phyloP scores from a whole-genome alignment of 2,797 vertebrate species.

The Macroramphosus scolopax region DNA sequence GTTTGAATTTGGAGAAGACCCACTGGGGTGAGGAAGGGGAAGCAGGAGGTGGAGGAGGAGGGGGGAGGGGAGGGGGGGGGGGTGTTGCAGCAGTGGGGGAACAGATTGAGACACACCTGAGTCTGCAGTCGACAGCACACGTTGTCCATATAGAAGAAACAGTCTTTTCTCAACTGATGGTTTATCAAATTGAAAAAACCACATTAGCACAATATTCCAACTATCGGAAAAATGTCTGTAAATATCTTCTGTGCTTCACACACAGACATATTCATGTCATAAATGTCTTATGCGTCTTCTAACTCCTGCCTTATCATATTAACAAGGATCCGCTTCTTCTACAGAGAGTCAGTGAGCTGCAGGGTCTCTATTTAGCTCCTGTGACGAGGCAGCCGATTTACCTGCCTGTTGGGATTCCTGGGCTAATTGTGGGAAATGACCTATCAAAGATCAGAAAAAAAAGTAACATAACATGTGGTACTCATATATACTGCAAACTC shows the following conservation, averaged over 20 bases:
- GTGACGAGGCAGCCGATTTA: conserved; percentile 36
- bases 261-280: too few relatives aligned
- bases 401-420: conserved; percentile 53
- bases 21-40: too few relatives aligned
- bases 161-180: not conserved
- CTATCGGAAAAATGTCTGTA: too few relatives aligned
- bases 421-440: conserved; percentile 24
- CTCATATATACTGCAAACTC: conserved; percentile 10
- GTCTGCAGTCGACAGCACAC: not conserved
- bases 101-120: conserved; percentile 17
- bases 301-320: conserved; percentile 3
- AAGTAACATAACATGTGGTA: conserved; percentile 1
- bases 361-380: conserved; percentile 35
- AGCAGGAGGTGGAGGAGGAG: too few relatives aligned
- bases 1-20: too few relatives aligned
- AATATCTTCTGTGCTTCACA: too few relatives aligned
- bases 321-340: conserved; percentile 8
- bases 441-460: not conserved
- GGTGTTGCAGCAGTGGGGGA: conserved; percentile 13
- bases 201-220: too few relatives aligned
- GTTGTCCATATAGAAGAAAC: not conserved
- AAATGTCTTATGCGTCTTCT: not conserved
- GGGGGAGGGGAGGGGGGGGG: too few relatives aligned
- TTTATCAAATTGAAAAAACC: too few relatives aligned
- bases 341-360: not conserved